Evolutionary conservation across 2,888 invertebrate species (phyloP).

Genomic region (Rugalucina vietnamica): DNA sequence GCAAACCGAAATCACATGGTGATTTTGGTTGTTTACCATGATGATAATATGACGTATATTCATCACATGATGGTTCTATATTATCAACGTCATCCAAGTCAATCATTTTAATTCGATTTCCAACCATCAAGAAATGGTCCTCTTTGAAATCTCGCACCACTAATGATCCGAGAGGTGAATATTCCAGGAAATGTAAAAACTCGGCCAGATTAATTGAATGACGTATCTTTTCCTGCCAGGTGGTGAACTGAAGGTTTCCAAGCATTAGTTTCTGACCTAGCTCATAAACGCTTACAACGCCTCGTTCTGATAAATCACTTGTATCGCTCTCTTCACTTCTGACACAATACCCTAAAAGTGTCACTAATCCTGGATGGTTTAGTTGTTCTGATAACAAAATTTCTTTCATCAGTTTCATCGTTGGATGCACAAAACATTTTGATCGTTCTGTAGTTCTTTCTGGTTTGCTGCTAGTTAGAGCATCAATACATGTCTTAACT

Average conservation of each 20-base stretch:
- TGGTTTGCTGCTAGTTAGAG: constrained; percentile 51
- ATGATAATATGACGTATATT: constrained; percentile 47
- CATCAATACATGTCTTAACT: constrained; percentile 75
- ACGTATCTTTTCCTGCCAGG: constrained; percentile 72
- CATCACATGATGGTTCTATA: constrained; percentile 74
- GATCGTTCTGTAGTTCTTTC: constrained; percentile 49
- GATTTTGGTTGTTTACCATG: neutral
- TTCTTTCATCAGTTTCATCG: constrained; percentile 82
- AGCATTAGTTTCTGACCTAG: constrained; percentile 74
- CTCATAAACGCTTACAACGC: constrained; percentile 79
- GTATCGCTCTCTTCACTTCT: constrained; percentile 81
- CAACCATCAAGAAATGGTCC: constrained; percentile 77
- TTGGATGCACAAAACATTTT: constrained; percentile 77
- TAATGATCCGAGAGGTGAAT: constrained; percentile 80
- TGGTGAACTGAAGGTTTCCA: constrained; percentile 71
- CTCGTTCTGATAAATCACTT: constrained; percentile 79
- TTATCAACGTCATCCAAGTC: constrained; percentile 81
- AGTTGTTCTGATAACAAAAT: constrained; percentile 79
- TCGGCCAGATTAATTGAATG: constrained; percentile 77
- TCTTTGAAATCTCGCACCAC: constrained; percentile 80
- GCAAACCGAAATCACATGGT: constrained; percentile 66
- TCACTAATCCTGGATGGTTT: constrained; percentile 76
- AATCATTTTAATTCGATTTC: constrained; percentile 77
- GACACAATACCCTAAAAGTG: constrained; percentile 80
- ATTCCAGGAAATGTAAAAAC: constrained; percentile 77